Conservation (phyloP, 2,888 invertebrate species). For the Alentia gelatinosa region DNA sequence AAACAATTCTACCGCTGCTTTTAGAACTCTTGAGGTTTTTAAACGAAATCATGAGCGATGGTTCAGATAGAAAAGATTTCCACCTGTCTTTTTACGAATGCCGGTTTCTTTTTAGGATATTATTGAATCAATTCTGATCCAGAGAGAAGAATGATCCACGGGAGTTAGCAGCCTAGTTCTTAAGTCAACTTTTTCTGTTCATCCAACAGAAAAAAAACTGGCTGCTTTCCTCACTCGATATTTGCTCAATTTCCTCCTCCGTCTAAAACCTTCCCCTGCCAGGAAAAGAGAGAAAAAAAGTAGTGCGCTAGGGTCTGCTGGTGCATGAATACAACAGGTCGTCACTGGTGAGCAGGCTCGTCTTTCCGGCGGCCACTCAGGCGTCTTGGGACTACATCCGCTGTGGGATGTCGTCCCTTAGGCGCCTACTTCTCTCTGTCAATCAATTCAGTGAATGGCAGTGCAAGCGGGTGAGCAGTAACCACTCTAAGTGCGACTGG, state of each 20-base stretch:
- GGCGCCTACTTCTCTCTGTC: background rate
- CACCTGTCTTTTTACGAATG: background rate
- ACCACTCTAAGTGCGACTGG: background rate
- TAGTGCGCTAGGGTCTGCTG: background rate
- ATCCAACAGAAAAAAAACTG: background rate
- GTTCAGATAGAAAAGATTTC: background rate
- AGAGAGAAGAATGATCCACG: background rate
- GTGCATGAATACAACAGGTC: constrained; percentile 22
- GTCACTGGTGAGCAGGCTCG: background rate
- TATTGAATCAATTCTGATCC: background rate
- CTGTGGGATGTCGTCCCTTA: background rate
- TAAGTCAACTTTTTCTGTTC: background rate
- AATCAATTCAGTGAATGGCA: background rate
- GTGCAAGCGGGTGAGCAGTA: background rate
- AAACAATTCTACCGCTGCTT: no score
- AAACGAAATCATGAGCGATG: background rate
- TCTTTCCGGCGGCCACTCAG: constrained; percentile 5
- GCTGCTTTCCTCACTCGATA: background rate
- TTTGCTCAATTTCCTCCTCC: constrained; percentile 16
- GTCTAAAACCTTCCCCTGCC: background rate
- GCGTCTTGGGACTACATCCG: background rate
- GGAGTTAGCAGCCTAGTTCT: background rate
- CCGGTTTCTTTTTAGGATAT: background rate
- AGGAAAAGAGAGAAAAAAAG: background rate
- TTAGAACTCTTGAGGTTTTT: no score